Evolutionary conservation across 1,140 invertebrate species (phyloP), one percentile per base, ranked within the genome.

Genomic region (Gerris buenoi): DNA sequence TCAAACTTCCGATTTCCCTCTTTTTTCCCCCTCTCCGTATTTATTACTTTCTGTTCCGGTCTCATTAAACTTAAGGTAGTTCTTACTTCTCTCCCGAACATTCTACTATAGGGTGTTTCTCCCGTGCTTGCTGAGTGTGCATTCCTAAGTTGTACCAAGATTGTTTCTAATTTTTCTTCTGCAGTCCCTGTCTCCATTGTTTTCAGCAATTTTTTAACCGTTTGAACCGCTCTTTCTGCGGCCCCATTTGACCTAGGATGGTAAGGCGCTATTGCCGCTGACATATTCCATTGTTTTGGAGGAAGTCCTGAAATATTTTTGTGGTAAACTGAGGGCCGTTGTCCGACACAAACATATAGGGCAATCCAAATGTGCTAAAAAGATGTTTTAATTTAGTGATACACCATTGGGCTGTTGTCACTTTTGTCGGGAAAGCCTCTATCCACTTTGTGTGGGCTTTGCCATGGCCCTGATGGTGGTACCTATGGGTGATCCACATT

Each of bases 401-500:
- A 18, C 33, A 46, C 33, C 33, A 46, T 10, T 5, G 33, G 5
- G 33, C 33, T 5, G 33, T 46, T 5, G 33, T 46, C 5, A 46
- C 33, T 18, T 46, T 46, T 5, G 33, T 46, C 33, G 33, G 33
- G 18, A 46, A 46, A 10, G 18, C 33, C 33, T 46, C 33, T 10
- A 46, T 46, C 33, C 33, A 46, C 18, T 46, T 46, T 5, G 33
- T 10, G 18, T 46, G 18, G 33, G 33, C 25, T 61, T 61, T 61
- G 33, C 33, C 33, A 46, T 46, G 33, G 33, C 18, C 33, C 33
- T 10, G 69, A 61, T 18, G 33, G 33, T 46, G 33, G 33, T 46
- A 18, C 33, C 33, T 18, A 46, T 46, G 33, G 33, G 18, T 71
- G 71, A 14, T 69, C 18, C 1, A 46, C n/a, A 65, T 18, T 57